Evolutionary conservation across 2,888 invertebrate genomes (phyloP), one percentile per base, ranked within the genome.

Genomic region (Cheilosia urbana): DNA sequence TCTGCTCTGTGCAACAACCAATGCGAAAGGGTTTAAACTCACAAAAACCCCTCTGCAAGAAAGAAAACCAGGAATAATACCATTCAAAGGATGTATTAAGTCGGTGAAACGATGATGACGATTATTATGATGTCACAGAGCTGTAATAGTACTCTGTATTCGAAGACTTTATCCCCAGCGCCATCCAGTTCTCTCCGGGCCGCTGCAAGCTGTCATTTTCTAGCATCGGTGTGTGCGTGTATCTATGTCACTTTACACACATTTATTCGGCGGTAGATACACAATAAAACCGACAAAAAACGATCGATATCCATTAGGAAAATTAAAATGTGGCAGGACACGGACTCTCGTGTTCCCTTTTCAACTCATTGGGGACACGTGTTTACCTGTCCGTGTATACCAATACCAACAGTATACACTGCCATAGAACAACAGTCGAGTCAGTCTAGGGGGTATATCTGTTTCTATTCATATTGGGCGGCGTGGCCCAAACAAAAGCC

Each of bases 251-350:
- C 69, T 69, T 80, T 76, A 80, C 65, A 69, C 73, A 69, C 55
- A 37, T 49, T 60, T 45, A 19, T 49, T 9, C 15, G 9, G 21
- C 19, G 63, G 34, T 30, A 34, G 17, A 34, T 30, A 55, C 24
- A 60, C 58, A 68, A 76, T 42, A 45, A 60, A 71, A 57, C 42
- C 60, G 27, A 77, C 37, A 69, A 81, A 79, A 72, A 88, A 88
- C 91, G 91, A 92, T 92, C 92, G 92, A 92, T 92, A 92, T 92
- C 92, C 92, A 92, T 92, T 92, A 92, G 91, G 92, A 92, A 92
- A 92, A 92, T 92, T 92, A 92, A 92, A 92, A 91, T 91, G 91
- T 90, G 91, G 91, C 91, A 90, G 91, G 81, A 85, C 85, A 85
- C 77, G 81, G 85, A 85, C 85, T 85, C 72, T 85, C 77, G 85